Evolutionary conservation across 2,113 vertebrate genomes (phyloP).

Genomic region (Sciurus niger): DNA sequence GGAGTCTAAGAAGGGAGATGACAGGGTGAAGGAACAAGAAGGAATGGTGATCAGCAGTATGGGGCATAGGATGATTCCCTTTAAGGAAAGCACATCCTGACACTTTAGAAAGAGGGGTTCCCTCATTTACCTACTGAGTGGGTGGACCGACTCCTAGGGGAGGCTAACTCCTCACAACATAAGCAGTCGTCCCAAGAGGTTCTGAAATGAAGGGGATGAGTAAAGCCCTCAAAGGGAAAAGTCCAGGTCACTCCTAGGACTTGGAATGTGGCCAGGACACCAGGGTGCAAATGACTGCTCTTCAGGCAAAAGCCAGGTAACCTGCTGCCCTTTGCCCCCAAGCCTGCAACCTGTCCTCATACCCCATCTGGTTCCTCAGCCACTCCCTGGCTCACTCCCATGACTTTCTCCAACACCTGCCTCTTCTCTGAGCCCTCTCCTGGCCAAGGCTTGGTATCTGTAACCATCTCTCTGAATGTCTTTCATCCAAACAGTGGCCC

Average conservation of each 20-base stretch:
- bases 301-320: neutral
- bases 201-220: neutral
- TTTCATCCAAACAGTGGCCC: constrained; percentile 4
- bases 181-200: neutral
- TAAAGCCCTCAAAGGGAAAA: neutral
- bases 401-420: neutral
- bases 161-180: neutral
- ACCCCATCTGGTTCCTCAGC: constrained; percentile 52
- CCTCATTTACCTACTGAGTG: neutral
- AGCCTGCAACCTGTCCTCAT: neutral
- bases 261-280: neutral
- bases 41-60: neutral
- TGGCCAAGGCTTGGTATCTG: neutral
- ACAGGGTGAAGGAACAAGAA: neutral
- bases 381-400: constrained; percentile 30
- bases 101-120: neutral
- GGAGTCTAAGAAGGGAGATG: neutral
- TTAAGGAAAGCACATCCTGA: neutral
- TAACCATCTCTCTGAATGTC: neutral
- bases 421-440: neutral
- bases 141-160: neutral
- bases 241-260: neutral
- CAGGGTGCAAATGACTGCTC: neutral
- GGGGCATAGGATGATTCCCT: neutral
- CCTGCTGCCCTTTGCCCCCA: constrained; percentile 65